Conservation (phyloP, 2,797 vertebrate species). For the Poeciliopsis presidionis region DNA sequence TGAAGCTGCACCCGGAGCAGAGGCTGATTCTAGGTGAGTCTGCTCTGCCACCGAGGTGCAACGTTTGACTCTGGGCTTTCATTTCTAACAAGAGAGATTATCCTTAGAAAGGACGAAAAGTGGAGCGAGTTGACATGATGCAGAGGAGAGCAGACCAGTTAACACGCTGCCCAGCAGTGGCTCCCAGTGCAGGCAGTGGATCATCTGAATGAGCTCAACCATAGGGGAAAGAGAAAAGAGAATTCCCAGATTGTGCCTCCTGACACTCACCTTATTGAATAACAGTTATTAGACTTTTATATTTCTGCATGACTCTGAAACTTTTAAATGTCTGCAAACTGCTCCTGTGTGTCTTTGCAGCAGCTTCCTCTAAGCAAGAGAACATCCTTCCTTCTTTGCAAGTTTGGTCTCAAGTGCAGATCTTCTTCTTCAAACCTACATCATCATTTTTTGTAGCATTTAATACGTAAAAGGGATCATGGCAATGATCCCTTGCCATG, state of each 20-base stretch:
- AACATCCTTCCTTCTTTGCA: not conserved
- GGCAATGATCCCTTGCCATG: no score
- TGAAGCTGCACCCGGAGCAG: not conserved
- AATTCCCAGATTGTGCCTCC: not conserved
- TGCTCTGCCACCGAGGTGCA: not conserved
- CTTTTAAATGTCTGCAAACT: not conserved
- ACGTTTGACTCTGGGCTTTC: not conserved
- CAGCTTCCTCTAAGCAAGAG: not conserved
- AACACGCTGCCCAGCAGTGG: not conserved
- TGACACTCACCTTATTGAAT: not conserved
- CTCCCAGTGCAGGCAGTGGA: not conserved
- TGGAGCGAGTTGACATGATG: not conserved
- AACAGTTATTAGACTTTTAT: not conserved
- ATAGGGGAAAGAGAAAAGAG: not conserved
- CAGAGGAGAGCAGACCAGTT: not conserved
- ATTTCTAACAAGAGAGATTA: not conserved
- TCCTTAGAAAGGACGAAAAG: not conserved
- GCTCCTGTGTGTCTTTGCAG: not conserved
- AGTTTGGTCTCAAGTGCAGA: not conserved
- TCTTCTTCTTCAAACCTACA: not conserved
- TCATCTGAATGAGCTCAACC: not conserved
- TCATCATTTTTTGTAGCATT: not conserved
- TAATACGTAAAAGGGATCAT: not conserved
- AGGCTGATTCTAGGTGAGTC: not conserved
- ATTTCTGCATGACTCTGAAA: not conserved